Evolutionary conservation across 1,140 invertebrate species (phyloP).

Genomic region (Leptopilina boulardi): DNA sequence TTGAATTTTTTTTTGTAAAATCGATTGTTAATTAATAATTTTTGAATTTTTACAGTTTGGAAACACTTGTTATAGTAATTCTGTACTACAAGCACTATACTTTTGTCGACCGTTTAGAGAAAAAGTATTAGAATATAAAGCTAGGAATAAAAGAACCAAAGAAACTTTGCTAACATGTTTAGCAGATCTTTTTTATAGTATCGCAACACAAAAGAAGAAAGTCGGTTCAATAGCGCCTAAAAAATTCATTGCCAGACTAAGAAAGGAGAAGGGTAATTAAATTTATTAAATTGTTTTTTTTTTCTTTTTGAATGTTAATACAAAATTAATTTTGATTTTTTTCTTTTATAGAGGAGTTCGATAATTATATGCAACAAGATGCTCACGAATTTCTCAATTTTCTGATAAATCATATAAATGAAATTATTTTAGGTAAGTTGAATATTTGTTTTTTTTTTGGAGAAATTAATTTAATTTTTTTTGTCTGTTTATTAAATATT

Average conservation of each 20-base stretch:
- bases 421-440: constrained; percentile 90
- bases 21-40: constrained; percentile 45
- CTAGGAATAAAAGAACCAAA: constrained; percentile 97
- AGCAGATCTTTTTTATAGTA: constrained; percentile 98
- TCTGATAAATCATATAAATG: constrained; percentile 97
- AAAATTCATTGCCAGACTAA: constrained; percentile 97
- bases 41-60: constrained; percentile 91
- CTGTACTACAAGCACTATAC: constrained; percentile 98
- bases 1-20: constrained; percentile 35
- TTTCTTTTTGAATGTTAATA: background rate
- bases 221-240: constrained; percentile 99
- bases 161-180: constrained; percentile 98
- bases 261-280: constrained; percentile 96
- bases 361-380: constrained; percentile 99
- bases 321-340: constrained; percentile 27
- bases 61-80: constrained; percentile 99
- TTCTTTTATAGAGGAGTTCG: constrained; percentile 93
- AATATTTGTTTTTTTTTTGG: too few relatives aligned
- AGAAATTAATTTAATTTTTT: too few relatives aligned
- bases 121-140: constrained; percentile 98
- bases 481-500: constrained; percentile 23
- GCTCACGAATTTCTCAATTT: constrained; percentile 99
- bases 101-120: constrained; percentile 99
- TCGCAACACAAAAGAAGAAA: constrained; percentile 99
- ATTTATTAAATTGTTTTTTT: background rate